These are phyloP conservation scores for Vultur gryphus DNA, from an alignment of 2,797 vertebrate species.

Conservation along the genomic window DNA sequence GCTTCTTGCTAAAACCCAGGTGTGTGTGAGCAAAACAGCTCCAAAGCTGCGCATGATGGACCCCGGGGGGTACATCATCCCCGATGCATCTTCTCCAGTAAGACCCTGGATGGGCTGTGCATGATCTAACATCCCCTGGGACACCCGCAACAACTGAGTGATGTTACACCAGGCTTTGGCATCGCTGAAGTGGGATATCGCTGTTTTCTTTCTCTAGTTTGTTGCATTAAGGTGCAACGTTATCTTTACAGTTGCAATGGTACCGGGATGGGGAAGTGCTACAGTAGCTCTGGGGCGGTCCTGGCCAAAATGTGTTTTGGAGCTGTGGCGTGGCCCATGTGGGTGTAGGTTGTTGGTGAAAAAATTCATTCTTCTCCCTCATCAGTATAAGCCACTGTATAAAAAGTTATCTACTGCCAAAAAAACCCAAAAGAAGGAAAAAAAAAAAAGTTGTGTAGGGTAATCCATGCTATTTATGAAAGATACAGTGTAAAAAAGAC, in stretches of 20 bases:
- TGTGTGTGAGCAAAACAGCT: fast-evolving
- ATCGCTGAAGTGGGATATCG: no score
- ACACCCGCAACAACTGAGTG: no score
- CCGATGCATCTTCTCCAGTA: fast-evolving
- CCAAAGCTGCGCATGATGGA: fast-evolving
- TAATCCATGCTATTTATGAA: neutral
- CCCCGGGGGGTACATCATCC: fast-evolving
- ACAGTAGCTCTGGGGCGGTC: neutral
- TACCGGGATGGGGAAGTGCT: neutral
- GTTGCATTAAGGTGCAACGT: neutral
- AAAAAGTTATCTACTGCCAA: neutral
- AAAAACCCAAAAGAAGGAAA: neutral
- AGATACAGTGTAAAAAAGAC: neutral
- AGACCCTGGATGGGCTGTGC: neutral
- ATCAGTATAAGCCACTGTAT: fast-evolving
- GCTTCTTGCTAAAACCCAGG: neutral
- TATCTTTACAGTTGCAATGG: neutral
- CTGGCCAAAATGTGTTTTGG: neutral
- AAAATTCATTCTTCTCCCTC: neutral
- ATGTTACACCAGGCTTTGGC: neutral
- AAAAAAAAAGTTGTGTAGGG: neutral
- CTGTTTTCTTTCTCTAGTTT: neutral
- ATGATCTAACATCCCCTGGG: no score
- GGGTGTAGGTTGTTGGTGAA: neutral
- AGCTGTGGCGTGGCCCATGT: neutral